A percentile compares a stretch with the other conserved stretches of the same genome.
phyloP scores from a whole-genome alignment of 2,797 vertebrate species.

The Malacoraja senta region DNA sequence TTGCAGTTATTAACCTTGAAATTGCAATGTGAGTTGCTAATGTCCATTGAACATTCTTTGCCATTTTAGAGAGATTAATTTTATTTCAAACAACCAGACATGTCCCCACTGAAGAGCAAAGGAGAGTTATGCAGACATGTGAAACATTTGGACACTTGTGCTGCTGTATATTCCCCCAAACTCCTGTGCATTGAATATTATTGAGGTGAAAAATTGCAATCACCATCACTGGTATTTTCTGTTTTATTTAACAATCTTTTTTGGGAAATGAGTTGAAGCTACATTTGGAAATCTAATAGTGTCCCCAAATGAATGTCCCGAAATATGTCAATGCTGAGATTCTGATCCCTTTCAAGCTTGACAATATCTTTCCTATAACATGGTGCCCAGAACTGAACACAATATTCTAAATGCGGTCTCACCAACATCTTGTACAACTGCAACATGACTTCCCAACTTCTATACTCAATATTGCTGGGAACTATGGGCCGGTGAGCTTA shows the following conservation, averaged over 20 bases:
- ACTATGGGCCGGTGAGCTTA: too few species aligned
- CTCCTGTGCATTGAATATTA: neutral
- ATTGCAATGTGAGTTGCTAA: neutral
- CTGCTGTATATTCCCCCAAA: neutral
- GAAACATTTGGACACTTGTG: neutral
- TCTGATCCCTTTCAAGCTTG: too few species aligned
- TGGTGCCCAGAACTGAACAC: too few species aligned
- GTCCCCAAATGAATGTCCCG: neutral
- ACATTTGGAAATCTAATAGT: neutral
- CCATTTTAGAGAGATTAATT: constrained; percentile 8
- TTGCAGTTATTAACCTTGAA: neutral
- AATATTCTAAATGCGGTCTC: too few species aligned
- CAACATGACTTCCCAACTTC: too few species aligned
- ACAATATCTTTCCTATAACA: too few species aligned
- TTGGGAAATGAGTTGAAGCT: neutral
- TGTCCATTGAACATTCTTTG: neutral
- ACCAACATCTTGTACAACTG: too few species aligned
- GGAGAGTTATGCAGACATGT: neutral
- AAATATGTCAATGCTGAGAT: neutral
- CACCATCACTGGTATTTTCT: neutral
- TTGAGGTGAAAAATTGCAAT: neutral
- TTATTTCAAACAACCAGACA: constrained; percentile 19
- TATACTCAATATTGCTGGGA: too few species aligned
- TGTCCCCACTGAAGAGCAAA: neutral
- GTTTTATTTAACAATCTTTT: neutral